A percentile compares a stretch with the other conserved stretches of the same genome.
These are phyloP conservation scores for Manduca sexta DNA, from an alignment of 1,140 invertebrate genomes.

Conservation along the genomic window DNA sequence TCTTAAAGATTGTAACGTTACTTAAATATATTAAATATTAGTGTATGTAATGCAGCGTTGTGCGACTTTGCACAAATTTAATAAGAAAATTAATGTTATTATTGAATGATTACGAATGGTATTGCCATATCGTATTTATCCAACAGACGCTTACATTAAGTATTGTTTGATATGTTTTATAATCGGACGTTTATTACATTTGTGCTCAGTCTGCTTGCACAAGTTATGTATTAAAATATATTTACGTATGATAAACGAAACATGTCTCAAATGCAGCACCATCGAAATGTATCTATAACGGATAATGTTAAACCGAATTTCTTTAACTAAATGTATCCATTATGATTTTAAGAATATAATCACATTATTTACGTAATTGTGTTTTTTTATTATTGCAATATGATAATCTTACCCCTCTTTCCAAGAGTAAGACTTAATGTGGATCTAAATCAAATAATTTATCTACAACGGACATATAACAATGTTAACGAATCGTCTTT, in stretches of 20 bases:
- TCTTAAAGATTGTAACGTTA: constrained; percentile 39
- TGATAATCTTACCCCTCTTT: too few species aligned
- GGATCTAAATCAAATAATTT: too few species aligned
- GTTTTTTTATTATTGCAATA: constrained; percentile 29
- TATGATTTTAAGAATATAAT: constrained; percentile 57
- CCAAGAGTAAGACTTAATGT: too few species aligned
- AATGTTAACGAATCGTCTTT: too few species aligned
- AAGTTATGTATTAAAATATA: constrained; percentile 16
- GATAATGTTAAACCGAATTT: constrained; percentile 42
- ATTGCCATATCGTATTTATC: too few species aligned
- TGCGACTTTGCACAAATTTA: constrained; percentile 38
- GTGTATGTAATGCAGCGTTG: constrained; percentile 28
- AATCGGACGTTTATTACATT: not conserved
- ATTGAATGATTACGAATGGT: too few species aligned
- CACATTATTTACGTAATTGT: constrained; percentile 44
- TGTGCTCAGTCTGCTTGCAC: constrained; percentile 6
- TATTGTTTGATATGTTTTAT: not conserved
- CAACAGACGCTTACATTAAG: not conserved
- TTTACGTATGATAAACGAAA: not conserved
- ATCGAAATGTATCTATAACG: constrained; percentile 21
- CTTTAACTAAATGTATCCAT: constrained; percentile 49
- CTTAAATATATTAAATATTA: constrained; percentile 25
- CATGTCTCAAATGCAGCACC: constrained; percentile 13
- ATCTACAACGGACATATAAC: too few species aligned
- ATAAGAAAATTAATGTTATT: constrained; percentile 8